These are phyloP conservation scores for Ceraclea dissimilis DNA, from an alignment of 2,888 invertebrate species.

Conservation along the genomic window DNA sequence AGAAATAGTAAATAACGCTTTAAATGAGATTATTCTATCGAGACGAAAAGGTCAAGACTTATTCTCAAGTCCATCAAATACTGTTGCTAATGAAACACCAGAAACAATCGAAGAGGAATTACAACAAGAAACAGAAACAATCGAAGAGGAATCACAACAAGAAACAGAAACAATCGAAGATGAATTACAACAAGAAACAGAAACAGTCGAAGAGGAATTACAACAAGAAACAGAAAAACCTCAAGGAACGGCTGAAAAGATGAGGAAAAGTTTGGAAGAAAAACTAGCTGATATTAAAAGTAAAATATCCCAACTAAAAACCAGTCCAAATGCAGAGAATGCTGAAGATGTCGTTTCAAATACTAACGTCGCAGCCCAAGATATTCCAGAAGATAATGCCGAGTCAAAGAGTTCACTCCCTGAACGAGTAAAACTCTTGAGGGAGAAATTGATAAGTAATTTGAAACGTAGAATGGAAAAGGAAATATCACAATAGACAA, in stretches of 20 bases:
- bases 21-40: neutral
- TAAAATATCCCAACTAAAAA: neutral
- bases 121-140: neutral
- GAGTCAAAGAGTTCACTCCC: neutral
- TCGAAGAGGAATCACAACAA: neutral
- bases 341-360: slow-evolving; percentile 3
- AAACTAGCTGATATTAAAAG: neutral
- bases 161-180: neutral
- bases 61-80: neutral
- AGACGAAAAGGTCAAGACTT: neutral
- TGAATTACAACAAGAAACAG: neutral
- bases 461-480: neutral
- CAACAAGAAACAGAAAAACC: neutral
- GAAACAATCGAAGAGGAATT: neutral
- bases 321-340: neutral
- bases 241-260: neutral
- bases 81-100: neutral
- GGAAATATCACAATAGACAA: neutral
- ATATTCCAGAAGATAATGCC: neutral
- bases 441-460: neutral
- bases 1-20: neutral
- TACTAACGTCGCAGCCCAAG: neutral
- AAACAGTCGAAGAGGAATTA: no score
- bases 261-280: neutral
- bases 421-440: neutral